Conservation (phyloP, 2,797 vertebrate genomes). For the Kryptopterus vitreolus region DNA sequence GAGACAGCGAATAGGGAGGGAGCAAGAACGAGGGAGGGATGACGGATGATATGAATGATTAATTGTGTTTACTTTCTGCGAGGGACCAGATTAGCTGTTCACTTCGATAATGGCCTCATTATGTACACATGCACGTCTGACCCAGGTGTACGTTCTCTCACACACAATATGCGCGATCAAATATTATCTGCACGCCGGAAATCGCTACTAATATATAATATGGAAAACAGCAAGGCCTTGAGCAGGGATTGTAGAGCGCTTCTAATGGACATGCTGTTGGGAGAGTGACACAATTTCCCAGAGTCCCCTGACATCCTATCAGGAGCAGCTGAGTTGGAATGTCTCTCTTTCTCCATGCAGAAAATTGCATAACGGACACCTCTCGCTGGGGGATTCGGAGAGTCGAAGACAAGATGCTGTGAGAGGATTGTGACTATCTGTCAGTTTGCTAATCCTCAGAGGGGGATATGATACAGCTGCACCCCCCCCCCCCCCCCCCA, state of each 20-base stretch:
- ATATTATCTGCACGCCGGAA: background rate
- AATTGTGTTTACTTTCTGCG: slow-evolving; percentile 46
- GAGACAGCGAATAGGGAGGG: slow-evolving; percentile 16
- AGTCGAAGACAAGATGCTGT: slow-evolving; percentile 24
- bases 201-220: background rate
- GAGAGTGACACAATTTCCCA: slow-evolving; percentile 22
- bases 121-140: slow-evolving; percentile 16
- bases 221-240: background rate
- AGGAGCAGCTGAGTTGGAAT: slow-evolving; percentile 9
- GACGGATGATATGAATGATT: slow-evolving; percentile 45
- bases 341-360: slow-evolving; percentile 28
- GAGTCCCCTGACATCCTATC: slow-evolving; percentile 13
- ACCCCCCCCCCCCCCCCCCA: too few relatives aligned
- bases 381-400: slow-evolving; percentile 11
- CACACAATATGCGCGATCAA: background rate
- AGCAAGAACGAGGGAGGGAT: background rate
- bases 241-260: background rate
- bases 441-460: slow-evolving; percentile 20
- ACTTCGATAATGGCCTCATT: slow-evolving; percentile 44
- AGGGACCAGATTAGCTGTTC: slow-evolving; percentile 43
- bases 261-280: slow-evolving; percentile 31
- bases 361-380: slow-evolving; percentile 27
- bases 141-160: slow-evolving; percentile 3
- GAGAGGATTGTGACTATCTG: slow-evolving; percentile 14
- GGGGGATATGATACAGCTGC: background rate